Percentiles rank a stretch among this genome's conserved stretches.
These are phyloP conservation scores for Caenorhabditis latens DNA, from an alignment of 1,140 invertebrate genomes.

Conservation along the genomic window DNA sequence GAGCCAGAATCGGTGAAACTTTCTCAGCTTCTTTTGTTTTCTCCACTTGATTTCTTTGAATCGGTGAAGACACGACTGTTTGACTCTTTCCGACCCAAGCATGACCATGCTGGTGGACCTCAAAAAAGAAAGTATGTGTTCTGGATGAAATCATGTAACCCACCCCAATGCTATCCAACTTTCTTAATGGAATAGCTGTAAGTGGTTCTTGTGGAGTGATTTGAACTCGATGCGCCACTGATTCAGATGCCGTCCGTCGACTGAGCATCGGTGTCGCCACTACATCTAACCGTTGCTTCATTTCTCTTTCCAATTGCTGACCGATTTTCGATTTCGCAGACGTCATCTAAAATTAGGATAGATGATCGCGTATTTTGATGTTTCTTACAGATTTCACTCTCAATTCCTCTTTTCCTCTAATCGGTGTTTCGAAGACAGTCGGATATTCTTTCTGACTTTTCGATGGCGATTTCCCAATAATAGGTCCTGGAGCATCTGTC, in stretches of 20 bases:
- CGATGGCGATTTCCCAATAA: not conserved
- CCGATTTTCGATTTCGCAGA: conserved; percentile 21
- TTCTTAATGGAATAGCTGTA: conserved; percentile 9
- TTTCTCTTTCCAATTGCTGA: conserved; percentile 17
- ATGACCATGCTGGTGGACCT: conserved; percentile 7
- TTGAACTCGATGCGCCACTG: not conserved
- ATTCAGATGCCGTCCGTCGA: not conserved
- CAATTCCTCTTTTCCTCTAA: not conserved
- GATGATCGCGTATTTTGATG: not conserved
- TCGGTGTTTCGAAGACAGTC: not conserved
- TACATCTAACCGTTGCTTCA: not conserved
- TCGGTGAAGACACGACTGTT: conserved; percentile 1
- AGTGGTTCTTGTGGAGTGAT: not conserved
- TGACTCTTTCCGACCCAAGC: conserved; percentile 22
- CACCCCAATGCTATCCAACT: conserved; percentile 28
- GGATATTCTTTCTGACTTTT: conserved; percentile 23
- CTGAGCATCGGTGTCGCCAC: conserved; percentile 27
- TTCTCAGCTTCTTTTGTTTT: not conserved
- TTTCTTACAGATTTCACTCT: not conserved
- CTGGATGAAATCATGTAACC: too few species aligned
- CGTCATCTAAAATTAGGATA: not conserved
- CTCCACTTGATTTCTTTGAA: not conserved
- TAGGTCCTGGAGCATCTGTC: not conserved
- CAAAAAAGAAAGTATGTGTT: not conserved
- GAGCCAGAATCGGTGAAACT: conserved; percentile 20